These are phyloP conservation scores for Drosophila nigricruria DNA, from an alignment of 2,888 invertebrate species.

Conservation along the genomic window DNA sequence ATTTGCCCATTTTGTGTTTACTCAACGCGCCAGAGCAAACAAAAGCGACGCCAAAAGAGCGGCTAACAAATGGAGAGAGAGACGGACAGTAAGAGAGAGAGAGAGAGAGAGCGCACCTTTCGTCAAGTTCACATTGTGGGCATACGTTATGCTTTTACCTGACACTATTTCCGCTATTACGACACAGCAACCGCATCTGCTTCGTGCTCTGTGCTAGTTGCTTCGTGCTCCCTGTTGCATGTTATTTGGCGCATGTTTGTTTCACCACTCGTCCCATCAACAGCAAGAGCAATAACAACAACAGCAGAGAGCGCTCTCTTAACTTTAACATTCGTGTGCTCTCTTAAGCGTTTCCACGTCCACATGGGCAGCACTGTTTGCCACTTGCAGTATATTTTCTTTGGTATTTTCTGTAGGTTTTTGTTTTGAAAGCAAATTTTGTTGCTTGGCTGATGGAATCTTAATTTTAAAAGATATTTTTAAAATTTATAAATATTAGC, in stretches of 20 bases:
- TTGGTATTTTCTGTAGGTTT: conserved; percentile 20
- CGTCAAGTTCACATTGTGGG: conserved; percentile 56
- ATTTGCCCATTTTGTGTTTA: conserved; percentile 69
- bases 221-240: conserved; percentile 34
- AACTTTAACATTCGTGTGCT: not conserved
- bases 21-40: conserved; percentile 62
- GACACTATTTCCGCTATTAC: conserved; percentile 32
- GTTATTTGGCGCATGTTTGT: conserved; percentile 42
- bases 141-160: conserved; percentile 46
- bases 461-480: too few relatives aligned
- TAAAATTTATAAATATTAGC: too few relatives aligned
- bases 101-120: conserved; percentile 46
- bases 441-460: too few relatives aligned
- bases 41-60: conserved; percentile 58
- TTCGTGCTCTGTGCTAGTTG: conserved; percentile 1
- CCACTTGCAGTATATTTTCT: conserved; percentile 12
- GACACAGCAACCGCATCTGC: conserved; percentile 17
- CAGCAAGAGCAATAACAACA: conserved; percentile 22
- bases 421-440: not conserved
- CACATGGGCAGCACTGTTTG: conserved; percentile 47
- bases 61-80: conserved; percentile 1
- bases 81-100: not conserved
- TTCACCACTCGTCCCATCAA: conserved; percentile 19
- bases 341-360: conserved; percentile 20
- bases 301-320: conserved; percentile 12